Evolutionary conservation across 1,140 invertebrate genomes (phyloP).

Genomic region (Stegodyphus mimosarum): DNA sequence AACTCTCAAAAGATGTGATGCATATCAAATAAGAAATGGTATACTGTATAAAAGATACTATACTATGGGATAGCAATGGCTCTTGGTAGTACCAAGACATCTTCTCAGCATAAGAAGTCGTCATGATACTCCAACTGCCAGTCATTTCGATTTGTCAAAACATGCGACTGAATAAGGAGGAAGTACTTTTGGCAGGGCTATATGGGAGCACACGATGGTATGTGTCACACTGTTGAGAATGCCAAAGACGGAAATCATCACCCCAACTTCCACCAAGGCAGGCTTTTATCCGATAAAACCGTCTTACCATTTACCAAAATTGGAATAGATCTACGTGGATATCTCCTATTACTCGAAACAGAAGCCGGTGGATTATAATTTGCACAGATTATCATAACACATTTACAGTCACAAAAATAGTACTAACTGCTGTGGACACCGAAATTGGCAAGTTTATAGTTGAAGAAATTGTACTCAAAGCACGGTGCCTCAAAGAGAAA

Average conservation of each 20-base stretch:
- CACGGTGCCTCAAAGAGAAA: no score
- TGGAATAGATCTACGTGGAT: slow-evolving; percentile 11
- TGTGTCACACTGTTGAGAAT: slow-evolving; percentile 34
- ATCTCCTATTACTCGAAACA: not conserved
- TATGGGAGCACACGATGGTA: not conserved
- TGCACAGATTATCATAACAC: not conserved
- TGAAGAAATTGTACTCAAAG: no score
- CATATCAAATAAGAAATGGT: not conserved
- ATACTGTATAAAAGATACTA: slow-evolving; percentile 10
- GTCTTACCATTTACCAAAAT: slow-evolving; percentile 8
- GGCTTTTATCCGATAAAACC: slow-evolving; percentile 7
- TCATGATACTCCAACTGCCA: slow-evolving; percentile 17
- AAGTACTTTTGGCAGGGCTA: not conserved
- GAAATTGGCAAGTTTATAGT: no score
- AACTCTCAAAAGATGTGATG: not conserved
- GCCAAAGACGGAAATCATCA: not conserved
- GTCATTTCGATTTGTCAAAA: not conserved
- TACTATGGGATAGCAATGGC: not conserved
- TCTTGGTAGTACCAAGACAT: slow-evolving; percentile 27
- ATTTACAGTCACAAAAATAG: not conserved
- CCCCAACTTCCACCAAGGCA: slow-evolving; percentile 3
- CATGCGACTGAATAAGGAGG: not conserved
- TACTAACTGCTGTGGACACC: no score
- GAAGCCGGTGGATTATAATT: slow-evolving; percentile 19
- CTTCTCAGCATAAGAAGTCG: not conserved